Evolutionary conservation across 2,113 vertebrate species (phyloP).

Genomic region (Chroicocephalus ridibundus): DNA sequence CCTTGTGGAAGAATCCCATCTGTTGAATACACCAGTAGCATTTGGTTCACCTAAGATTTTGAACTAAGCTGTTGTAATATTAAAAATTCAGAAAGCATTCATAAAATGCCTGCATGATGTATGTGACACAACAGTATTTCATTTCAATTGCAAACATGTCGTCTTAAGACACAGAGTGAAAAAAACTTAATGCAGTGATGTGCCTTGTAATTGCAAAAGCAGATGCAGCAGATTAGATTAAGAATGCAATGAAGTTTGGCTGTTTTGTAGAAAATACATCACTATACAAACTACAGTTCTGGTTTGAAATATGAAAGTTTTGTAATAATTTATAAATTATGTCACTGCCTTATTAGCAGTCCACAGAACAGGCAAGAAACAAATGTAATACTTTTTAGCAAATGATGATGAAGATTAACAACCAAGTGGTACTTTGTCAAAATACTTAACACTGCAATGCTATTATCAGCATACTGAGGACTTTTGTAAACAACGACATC

Average conservation of each 20-base stretch:
- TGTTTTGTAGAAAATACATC: not conserved
- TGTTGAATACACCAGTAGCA: not conserved
- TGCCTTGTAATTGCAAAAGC: not conserved
- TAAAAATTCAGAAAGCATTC: not conserved
- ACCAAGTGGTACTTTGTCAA: not conserved
- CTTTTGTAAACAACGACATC: conserved; percentile 54
- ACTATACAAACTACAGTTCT: not conserved
- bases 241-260: not conserved
- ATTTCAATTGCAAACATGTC: not conserved
- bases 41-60: not conserved
- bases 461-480: conserved; percentile 81
- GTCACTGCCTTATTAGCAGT: not conserved
- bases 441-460: conserved; percentile 16
- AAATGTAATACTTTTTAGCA: not conserved
- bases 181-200: not conserved
- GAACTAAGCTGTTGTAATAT: not conserved
- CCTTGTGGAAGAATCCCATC: not conserved
- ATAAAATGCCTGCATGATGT: not conserved
- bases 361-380: conserved; percentile 13
- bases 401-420: not conserved
- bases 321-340: not conserved
- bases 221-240: not conserved
- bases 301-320: not conserved
- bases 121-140: not conserved
- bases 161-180: not conserved